Base-by-base conservation (phyloP, 2,113 vertebrate genomes). In the Nothobranchius furzeri region DNA sequence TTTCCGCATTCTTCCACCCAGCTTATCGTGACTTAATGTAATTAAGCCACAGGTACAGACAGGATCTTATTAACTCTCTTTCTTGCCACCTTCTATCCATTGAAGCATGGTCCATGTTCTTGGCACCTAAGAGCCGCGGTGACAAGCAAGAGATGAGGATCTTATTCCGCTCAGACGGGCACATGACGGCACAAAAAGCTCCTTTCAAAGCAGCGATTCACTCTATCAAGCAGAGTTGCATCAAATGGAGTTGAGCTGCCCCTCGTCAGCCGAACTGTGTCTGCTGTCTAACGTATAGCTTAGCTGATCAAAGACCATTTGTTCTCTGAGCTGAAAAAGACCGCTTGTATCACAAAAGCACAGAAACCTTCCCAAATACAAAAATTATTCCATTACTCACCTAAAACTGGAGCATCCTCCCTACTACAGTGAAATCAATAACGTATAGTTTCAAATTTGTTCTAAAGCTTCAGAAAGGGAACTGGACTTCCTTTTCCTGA, bases 241-340 rank as follows among this genome's bases (percentile, higher is more conserved):
- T 90, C 86, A 90, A 85, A 86, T 79, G 60, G 42, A 4, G 64
- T 48, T 15, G 51, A 56, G 68, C 63, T 53, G 49, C 13, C 77
- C 12, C 61, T 64, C 74, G 57, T 80, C 46, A 15, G 64, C 54
- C 55, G 4, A 40, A 40, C 37, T 40, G 37, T 40, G 37, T 49
- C 43, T 25, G 40, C 64, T 83, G 83, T 83, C 68, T 64, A 57
- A 48, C 53, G 30, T 57, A 67, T 59, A 62, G 61, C 61, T 72
- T 60, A 55, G 71, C 74, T 78, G 89, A 90, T 92, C 89, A 91
- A 91, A 91, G 84, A 70, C 59, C 50, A 63, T 85, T 79, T 78
- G 53, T 78, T 79, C 61, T 73, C 73, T 84, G 81, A 86, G 89
- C 81, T 85, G 71, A 84, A 87, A 84, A 83, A 71, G 30, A 64